These are phyloP conservation scores for Enteromius fasciolatus DNA, from an alignment of 2,797 vertebrate species.

Conservation along the genomic window DNA sequence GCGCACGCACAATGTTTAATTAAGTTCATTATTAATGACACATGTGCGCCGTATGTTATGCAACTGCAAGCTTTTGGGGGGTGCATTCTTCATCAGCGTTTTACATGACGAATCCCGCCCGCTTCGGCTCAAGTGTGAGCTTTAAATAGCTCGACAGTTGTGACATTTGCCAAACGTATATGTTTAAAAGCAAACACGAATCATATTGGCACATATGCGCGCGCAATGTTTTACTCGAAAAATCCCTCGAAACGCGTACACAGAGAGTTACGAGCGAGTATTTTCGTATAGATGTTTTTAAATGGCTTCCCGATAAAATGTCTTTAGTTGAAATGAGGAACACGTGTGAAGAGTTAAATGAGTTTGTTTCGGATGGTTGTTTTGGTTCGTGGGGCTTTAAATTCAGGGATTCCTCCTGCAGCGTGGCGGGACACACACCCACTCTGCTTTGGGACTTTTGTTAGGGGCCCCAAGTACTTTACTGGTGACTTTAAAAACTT, in stretches of 20 bases:
- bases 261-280: background rate
- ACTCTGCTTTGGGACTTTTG: background rate
- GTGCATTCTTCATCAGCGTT: background rate
- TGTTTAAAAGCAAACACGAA: background rate
- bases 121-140: background rate
- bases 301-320: background rate
- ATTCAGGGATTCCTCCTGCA: background rate
- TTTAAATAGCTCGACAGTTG: background rate
- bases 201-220: background rate
- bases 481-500: background rate
- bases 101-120: background rate
- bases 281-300: background rate
- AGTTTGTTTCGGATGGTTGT: background rate
- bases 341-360: background rate
- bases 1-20: background rate
- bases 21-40: background rate
- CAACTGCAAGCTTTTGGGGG: background rate
- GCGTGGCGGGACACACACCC: conserved; percentile 12
- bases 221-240: background rate
- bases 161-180: background rate
- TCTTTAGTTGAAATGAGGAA: background rate
- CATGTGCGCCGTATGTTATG: conserved; percentile 7
- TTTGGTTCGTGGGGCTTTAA: conserved; percentile 16
- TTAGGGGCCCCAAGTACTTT: background rate
- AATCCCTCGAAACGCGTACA: background rate